A percentile compares a stretch with the other conserved stretches of the same genome.
phyloP scores from a whole-genome alignment of 2,888 invertebrate genomes.

The Graphium colonna region DNA sequence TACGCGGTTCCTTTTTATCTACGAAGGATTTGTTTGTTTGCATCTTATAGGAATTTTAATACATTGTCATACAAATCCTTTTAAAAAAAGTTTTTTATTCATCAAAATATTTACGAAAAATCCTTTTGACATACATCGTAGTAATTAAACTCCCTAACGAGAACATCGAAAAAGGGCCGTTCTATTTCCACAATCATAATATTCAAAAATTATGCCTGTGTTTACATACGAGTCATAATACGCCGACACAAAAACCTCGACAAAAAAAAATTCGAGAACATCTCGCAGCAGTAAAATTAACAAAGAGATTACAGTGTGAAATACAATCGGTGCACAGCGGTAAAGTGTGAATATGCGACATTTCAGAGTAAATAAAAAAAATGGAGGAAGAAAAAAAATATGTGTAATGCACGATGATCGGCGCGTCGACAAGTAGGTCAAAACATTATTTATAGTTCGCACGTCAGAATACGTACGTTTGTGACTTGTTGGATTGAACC shows the following conservation, averaged over 20 bases:
- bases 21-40: no score
- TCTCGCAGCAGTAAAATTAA: conserved; percentile 8
- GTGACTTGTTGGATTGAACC: conserved; percentile 28
- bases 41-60: no score
- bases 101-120: no score
- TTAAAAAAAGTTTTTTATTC: no score
- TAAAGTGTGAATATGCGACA: conserved; percentile 15
- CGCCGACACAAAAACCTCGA: conserved; percentile 12
- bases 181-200: background rate
- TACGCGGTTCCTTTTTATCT: no score
- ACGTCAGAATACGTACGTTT: conserved; percentile 44
- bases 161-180: background rate
- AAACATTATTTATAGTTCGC: conserved; percentile 66
- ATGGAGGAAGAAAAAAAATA: background rate
- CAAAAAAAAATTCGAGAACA: background rate
- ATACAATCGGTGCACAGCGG: conserved; percentile 3
- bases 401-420: conserved; percentile 12
- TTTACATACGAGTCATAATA: conserved; percentile 6
- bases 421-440: conserved; percentile 56
- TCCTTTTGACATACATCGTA: no score
- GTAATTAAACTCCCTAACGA: background rate
- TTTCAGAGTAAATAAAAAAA: conserved; percentile 3
- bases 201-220: conserved; percentile 8
- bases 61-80: no score
- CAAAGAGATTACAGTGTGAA: conserved; percentile 14